Base-by-base conservation (phyloP, 2,797 vertebrate genomes). In the Gila robusta region DNA sequence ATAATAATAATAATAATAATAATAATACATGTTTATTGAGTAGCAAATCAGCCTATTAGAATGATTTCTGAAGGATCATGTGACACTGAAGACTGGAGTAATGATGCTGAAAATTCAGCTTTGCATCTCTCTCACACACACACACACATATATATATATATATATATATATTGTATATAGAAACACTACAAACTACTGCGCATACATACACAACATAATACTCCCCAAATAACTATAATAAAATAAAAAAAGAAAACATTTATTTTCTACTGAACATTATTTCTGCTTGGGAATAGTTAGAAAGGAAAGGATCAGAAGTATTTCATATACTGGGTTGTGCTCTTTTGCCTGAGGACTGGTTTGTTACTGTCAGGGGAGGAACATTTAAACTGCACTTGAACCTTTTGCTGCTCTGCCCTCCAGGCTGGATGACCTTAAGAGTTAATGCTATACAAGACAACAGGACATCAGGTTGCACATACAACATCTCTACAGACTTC, bases 301-400 rank as follows among this genome's bases (percentile, higher is more conserved):
- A n/a, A n/a, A n/a, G n/a, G n/a, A n/a, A n/a, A 62, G 12, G 26
- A 64, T 64, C 59, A 28, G 62, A 16, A 28, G 26, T 64, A 14
- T 28, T 14, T 64, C 1, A 28, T 28, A 28, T 64, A 28, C 62
- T 28, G 49, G 11, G 28, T 11, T 77, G 4, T 44, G 37, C n/a
- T 12, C 77, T 79, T 16, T 19, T 44, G 16, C n/a, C n/a, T 54
- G 41, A 71, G 69, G 41, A 82, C 11, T 35, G 56, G 49, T 88
- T 77, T 77, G 54, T 82, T 62, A 90, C 91, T 90, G 91, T 92
- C 91, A 92, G 91, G 83, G 88, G 86, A 86, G 88, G 90, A 93
- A 94, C 93, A 93, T 93, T 94, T 94, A 95, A 94, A 94, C 94
- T 93, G 92, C 92, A 90, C 93, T 94, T 92, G 93, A 94, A 93